Evolutionary conservation across 2,888 invertebrate genomes (phyloP).

Genomic region (Coelinius sp.): DNA sequence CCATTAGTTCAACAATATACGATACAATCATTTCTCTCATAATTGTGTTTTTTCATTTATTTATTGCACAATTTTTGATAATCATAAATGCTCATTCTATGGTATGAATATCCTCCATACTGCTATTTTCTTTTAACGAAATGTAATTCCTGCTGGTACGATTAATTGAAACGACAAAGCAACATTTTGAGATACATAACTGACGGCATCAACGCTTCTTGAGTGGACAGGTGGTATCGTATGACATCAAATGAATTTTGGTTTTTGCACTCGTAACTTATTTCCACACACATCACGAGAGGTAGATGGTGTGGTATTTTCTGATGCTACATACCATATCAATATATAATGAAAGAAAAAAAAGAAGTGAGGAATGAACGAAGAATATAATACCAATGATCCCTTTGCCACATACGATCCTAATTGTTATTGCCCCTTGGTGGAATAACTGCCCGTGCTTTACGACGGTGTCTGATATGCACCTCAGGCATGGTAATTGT

Average conservation of each 20-base stretch:
- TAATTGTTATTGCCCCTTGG: conserved; percentile 60
- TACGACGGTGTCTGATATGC: conserved; percentile 53
- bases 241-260: conserved; percentile 6
- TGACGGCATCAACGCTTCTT: conserved; percentile 17
- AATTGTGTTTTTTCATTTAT: neutral
- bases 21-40: neutral
- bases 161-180: conserved; percentile 25
- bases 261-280: conserved; percentile 18
- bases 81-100: neutral
- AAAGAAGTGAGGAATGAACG: neutral
- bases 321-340: conserved; percentile 11
- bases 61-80: neutral
- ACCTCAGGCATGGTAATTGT: conserved; percentile 56
- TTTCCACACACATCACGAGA: conserved; percentile 1
- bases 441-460: conserved; percentile 56
- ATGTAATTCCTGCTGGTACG: conserved; percentile 12
- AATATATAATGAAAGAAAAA: conserved; percentile 17
- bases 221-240: conserved; percentile 20
- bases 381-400: neutral
- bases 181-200: conserved; percentile 20
- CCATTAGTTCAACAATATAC: too few species aligned
- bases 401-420: conserved; percentile 49
- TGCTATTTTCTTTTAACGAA: neutral
- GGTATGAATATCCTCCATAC: neutral
- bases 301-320: conserved; percentile 5